These are phyloP conservation scores for Procambarus clarkii DNA, from an alignment of 1,140 invertebrate species.

Conservation along the genomic window DNA sequence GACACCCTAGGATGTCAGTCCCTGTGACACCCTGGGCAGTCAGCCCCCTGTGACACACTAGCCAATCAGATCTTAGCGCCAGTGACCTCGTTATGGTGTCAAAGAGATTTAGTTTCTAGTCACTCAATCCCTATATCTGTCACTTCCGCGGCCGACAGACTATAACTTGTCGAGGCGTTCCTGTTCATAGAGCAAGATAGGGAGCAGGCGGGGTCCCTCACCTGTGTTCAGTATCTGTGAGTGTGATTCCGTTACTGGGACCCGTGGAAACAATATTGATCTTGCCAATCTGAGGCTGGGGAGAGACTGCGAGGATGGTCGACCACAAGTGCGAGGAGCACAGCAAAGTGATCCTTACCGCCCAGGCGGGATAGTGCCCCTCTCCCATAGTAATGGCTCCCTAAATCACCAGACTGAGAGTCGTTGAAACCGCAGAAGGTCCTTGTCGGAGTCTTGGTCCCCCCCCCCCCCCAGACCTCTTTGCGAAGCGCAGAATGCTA, in stretches of 20 bases:
- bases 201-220: no score
- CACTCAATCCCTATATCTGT: no score
- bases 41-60: no score
- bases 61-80: no score
- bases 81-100: no score
- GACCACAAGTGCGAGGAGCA: slow-evolving; percentile 31
- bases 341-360: slow-evolving; percentile 7
- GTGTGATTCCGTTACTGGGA: not conserved
- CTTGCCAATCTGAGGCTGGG: slow-evolving; percentile 2
- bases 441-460: not conserved
- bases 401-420: slow-evolving; percentile 51
- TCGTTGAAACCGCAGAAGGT: slow-evolving; percentile 41
- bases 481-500: not conserved
- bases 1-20: no score
- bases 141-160: no score
- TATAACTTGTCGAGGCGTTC: no score
- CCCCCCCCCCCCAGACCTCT: not conserved
- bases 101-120: no score
- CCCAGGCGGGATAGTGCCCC: not conserved
- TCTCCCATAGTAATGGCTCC: slow-evolving; percentile 15
- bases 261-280: slow-evolving; percentile 39
- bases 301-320: slow-evolving; percentile 21
- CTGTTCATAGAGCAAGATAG: no score
- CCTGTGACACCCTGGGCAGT: no score
- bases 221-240: no score